Conservation (phyloP, 2,888 invertebrate genomes). For the Tetheella fluctuosa region DNA sequence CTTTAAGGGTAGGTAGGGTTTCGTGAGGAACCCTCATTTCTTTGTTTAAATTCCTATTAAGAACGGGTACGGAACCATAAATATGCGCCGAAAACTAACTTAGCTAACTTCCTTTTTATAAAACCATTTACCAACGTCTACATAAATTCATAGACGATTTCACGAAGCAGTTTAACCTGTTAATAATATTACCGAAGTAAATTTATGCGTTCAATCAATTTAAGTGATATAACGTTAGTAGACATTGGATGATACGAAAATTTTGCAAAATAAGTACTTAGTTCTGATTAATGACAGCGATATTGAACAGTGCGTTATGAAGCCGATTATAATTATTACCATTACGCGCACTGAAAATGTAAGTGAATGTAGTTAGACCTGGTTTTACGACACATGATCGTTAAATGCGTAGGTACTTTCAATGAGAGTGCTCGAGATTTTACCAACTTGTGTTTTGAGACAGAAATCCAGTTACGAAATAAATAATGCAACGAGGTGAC, state of each 20-base stretch:
- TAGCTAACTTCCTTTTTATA: conserved; percentile 3
- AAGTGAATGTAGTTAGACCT: conserved; percentile 38
- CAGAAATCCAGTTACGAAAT: conserved; percentile 49
- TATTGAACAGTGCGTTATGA: conserved; percentile 22
- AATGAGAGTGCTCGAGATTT: conserved; percentile 32
- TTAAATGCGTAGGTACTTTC: conserved; percentile 23
- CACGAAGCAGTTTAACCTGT: not conserved
- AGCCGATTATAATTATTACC: conserved; percentile 24
- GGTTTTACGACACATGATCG: conserved; percentile 34
- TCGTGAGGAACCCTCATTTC: too few relatives aligned
- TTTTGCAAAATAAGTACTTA: conserved; percentile 15
- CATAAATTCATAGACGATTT: conserved; percentile 2
- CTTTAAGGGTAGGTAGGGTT: too few relatives aligned
- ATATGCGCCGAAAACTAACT: not conserved
- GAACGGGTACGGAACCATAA: not conserved
- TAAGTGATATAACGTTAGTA: not conserved
- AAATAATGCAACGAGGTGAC: conserved; percentile 40
- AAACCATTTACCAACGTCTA: not conserved
- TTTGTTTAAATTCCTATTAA: not conserved
- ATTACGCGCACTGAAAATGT: conserved; percentile 29
- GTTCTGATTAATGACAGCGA: conserved; percentile 20
- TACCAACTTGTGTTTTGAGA: conserved; percentile 42
- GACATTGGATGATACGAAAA: conserved; percentile 9
- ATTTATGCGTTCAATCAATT: conserved; percentile 7
- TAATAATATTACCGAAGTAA: not conserved